Percentiles rank a stretch among this genome's conserved stretches.
phyloP scores from a whole-genome alignment of 2,113 vertebrate species.

The rabbit (Oryctolagus cuniculus) region DNA sequence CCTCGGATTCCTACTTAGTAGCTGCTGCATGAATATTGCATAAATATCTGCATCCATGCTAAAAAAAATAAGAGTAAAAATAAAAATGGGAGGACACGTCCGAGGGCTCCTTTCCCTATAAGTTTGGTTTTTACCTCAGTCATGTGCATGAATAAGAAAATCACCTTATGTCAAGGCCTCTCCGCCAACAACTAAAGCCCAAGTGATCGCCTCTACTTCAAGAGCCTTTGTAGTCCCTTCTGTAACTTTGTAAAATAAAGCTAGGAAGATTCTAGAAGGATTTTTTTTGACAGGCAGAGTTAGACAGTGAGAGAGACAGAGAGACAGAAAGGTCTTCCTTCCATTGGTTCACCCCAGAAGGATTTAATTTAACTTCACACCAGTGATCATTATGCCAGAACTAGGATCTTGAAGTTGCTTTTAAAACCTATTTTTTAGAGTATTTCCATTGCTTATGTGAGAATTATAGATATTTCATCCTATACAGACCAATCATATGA shows the following conservation, averaged over 20 bases:
- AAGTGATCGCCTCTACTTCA: conserved; percentile 26
- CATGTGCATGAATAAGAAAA: neutral
- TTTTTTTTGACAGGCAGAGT: neutral
- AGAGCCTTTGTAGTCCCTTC: neutral
- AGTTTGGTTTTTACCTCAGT: neutral
- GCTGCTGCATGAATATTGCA: neutral
- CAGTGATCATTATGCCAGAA: neutral
- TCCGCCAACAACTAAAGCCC: neutral
- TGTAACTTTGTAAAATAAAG: neutral
- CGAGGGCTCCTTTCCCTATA: neutral
- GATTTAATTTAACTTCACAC: neutral
- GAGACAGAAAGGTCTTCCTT: too few species aligned
- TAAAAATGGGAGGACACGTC: neutral
- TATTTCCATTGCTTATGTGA: conserved; percentile 10
- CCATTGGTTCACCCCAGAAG: too few species aligned
- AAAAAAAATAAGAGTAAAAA: neutral
- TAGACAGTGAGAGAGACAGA: too few species aligned
- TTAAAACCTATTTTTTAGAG: conserved; percentile 49
- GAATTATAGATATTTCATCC: conserved; percentile 44
- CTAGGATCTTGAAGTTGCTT: neutral
- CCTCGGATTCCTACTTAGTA: neutral
- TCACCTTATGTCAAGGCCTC: neutral
- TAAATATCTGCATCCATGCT: neutral
- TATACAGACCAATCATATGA: neutral
- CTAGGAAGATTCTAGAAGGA: conserved; percentile 24